Conservation (phyloP, 2,113 vertebrate genomes). For the Anolis carolinensis region DNA sequence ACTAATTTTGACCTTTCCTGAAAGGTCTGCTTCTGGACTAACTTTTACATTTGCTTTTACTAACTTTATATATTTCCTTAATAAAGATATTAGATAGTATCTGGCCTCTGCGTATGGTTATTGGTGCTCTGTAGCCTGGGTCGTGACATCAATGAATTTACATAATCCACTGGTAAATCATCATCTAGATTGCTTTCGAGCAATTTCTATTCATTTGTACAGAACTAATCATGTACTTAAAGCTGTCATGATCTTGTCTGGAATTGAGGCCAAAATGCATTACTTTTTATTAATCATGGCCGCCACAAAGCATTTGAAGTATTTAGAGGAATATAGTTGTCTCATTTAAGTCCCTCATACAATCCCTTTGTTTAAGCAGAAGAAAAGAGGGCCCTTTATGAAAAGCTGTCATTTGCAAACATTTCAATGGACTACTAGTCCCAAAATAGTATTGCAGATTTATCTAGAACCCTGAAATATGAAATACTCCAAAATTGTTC, state of each 20-base stretch:
- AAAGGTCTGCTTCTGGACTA: too few species aligned
- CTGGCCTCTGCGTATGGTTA: too few species aligned
- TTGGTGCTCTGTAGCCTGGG: too few species aligned
- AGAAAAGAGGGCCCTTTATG: neutral
- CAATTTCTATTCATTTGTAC: neutral
- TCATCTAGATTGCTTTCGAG: neutral
- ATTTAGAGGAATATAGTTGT: neutral
- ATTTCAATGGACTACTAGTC: neutral
- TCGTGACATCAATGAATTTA: slow-evolving; percentile 1
- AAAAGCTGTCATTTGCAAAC: neutral
- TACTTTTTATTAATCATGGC: neutral
- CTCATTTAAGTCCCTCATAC: neutral
- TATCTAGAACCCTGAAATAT: too few species aligned
- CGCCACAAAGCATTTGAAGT: neutral
- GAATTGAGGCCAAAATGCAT: neutral
- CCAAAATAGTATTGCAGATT: neutral
- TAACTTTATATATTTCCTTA: too few species aligned
- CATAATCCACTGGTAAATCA: neutral
- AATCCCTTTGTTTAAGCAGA: neutral
- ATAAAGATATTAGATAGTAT: too few species aligned
- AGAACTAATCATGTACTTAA: slow-evolving; percentile 3
- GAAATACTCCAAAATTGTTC: too few species aligned
- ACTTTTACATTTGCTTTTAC: too few species aligned
- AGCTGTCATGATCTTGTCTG: neutral
- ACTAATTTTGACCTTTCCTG: too few species aligned